Base-by-base conservation (phyloP, 2,797 vertebrate genomes). In the Lithobates sylvaticus region DNA sequence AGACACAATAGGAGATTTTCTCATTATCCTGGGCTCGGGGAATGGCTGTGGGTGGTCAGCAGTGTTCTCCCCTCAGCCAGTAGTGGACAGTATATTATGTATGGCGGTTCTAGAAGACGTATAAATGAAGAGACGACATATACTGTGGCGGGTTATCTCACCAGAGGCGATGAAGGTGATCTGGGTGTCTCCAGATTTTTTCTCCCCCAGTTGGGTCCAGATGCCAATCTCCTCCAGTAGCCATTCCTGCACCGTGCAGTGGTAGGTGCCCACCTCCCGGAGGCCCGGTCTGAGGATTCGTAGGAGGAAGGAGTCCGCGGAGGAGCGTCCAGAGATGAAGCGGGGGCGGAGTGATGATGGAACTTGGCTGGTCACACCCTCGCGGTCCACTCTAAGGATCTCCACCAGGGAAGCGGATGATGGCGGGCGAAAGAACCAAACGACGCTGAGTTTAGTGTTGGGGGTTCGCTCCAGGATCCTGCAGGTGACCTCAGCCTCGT, bases 201-300 rank as follows among this genome's bases (percentile, higher is more conserved):
- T 83, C 82, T 88, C 89, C 65, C 91, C 94, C 0, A 95, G 83
- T 71, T 88, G 94, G 88, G 90, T 89, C 96, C 96, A 97, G 21
- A 75, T 26, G 0, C 50, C 79, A 1, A 89, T 81, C 12, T 88
- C 75, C 72, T 94, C 91, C 50, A 87, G 91, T 29, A 95, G 84
- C 96, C 94, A 96, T 47, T 98, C 97, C 15, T 94, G 92, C 84
- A 96, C 95, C 0, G 54, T 72, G 42, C 97, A 99, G 90, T 27
- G 90, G 88, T 97, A 98, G 9, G 3, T 70, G 0, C 97, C 97
- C 0, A 87, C 69, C 27, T 97, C 95, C 0, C 71, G 2, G 0
- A 74, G 72, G 72, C 84, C 87, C 0, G 88, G 81, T 12, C 94
- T 93, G 2, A 91, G 87, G 64, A 99, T 92, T 12, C 27, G 91